Percentiles rank a stretch among this genome's conserved stretches.
Evolutionary conservation across 2,113 vertebrate species (phyloP).

Genomic region (Pholis gunnellus): DNA sequence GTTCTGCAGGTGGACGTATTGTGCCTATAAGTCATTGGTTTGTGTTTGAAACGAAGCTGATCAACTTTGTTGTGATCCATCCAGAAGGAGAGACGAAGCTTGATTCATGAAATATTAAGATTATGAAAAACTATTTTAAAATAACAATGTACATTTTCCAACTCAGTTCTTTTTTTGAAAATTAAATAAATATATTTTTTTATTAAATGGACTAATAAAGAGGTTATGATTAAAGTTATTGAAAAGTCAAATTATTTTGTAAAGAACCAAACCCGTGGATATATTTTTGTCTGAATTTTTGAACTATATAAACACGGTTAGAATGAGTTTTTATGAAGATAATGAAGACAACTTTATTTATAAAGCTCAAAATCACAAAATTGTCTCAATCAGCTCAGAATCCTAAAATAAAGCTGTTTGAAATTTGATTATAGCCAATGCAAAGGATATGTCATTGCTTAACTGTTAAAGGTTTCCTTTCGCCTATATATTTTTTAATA

Average conservation of each 20-base stretch:
- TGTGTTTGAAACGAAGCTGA: not conserved
- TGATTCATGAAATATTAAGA: not conserved
- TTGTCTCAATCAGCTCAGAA: not conserved
- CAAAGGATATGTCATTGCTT: not conserved
- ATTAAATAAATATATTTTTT: not conserved
- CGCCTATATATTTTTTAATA: not conserved
- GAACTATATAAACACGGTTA: not conserved
- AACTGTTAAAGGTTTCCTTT: not conserved
- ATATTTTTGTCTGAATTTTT: not conserved
- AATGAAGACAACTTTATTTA: not conserved
- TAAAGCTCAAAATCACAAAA: not conserved
- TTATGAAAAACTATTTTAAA: not conserved
- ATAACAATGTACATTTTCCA: not conserved
- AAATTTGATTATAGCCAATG: not conserved
- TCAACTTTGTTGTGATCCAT: not conserved
- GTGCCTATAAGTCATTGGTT: not conserved
- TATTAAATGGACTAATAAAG: not conserved
- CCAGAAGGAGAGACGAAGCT: not conserved
- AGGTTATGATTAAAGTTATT: not conserved
- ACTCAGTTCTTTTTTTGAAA: not conserved
- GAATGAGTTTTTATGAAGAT: not conserved
- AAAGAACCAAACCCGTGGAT: not conserved
- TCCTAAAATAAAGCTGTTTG: not conserved
- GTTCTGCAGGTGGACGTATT: conserved; percentile 1
- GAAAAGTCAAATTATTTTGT: not conserved